Evolutionary conservation across 1,140 invertebrate genomes (phyloP).

Genomic region (Aphaenogaster floridana): DNA sequence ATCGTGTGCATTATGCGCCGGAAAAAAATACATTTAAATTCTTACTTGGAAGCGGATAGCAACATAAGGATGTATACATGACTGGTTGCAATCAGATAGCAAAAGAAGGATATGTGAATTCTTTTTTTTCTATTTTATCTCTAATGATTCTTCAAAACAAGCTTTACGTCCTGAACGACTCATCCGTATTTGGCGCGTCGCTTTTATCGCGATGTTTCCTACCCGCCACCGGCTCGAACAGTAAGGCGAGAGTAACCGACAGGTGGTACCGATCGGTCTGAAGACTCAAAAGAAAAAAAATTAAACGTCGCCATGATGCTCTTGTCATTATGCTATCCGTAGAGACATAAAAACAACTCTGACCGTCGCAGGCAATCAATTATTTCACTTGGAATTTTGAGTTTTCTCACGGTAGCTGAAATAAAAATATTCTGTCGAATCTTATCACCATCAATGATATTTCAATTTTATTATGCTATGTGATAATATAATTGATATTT

Average conservation of each 20-base stretch:
- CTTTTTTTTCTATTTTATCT: constrained; percentile 66
- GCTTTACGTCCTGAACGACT: constrained; percentile 66
- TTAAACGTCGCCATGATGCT: constrained; percentile 64
- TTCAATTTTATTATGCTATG: neutral
- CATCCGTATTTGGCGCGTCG: constrained; percentile 66
- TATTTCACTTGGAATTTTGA: constrained; percentile 3
- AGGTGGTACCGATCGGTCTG: constrained; percentile 71
- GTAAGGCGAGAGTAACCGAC: constrained; percentile 63
- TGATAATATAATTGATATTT: neutral
- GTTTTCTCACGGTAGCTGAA: neutral
- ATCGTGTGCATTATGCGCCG: neutral
- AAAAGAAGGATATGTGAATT: constrained; percentile 31
- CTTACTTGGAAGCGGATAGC: constrained; percentile 53
- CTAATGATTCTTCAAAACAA: constrained; percentile 74
- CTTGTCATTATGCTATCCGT: constrained; percentile 63
- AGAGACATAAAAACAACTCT: neutral
- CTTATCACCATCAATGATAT: neutral
- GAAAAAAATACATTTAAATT: constrained; percentile 39
- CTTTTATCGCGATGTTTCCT: constrained; percentile 74
- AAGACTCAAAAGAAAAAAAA: constrained; percentile 61
- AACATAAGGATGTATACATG: constrained; percentile 68
- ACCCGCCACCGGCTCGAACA: constrained; percentile 32
- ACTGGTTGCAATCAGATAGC: constrained; percentile 56
- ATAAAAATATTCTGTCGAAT: constrained; percentile 21
- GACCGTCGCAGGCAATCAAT: neutral